Conservation (phyloP, 2,888 invertebrate species). For the Asteroscopus sphinx region DNA sequence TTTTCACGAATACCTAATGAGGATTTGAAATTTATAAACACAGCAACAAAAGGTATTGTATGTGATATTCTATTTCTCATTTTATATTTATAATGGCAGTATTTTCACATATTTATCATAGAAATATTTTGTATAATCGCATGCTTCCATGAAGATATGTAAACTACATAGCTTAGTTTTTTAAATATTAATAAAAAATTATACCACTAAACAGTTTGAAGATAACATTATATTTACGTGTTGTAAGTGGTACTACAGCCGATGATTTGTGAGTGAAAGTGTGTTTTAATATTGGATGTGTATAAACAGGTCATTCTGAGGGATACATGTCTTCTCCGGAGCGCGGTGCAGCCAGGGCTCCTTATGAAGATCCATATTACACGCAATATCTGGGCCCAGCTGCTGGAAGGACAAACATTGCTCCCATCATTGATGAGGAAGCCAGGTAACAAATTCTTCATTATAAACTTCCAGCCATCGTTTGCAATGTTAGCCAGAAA, state of each 20-base stretch:
- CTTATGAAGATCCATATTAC: constrained; percentile 97
- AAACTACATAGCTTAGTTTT: too few species aligned
- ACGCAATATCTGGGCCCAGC: constrained; percentile 93
- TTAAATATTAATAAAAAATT: too few species aligned
- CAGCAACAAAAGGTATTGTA: constrained; percentile 26
- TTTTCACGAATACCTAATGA: constrained; percentile 1
- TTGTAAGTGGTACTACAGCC: constrained; percentile 15
- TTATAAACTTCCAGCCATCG: neutral
- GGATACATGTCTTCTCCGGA: constrained; percentile 97
- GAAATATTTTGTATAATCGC: constrained; percentile 48
- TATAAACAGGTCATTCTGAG: constrained; percentile 75
- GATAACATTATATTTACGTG: constrained; percentile 16
- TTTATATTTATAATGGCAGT: constrained; percentile 20
- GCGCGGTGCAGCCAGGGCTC: constrained; percentile 92
- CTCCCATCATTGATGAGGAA: constrained; percentile 98
- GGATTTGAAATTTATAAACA: neutral
- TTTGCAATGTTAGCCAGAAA: too few species aligned
- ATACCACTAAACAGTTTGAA: neutral
- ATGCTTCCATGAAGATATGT: too few species aligned
- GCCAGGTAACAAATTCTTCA: constrained; percentile 89
- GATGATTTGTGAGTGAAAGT: neutral
- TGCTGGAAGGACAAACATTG: constrained; percentile 92
- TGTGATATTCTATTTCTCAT: constrained; percentile 14
- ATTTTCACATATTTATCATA: constrained; percentile 21
- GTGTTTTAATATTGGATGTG: neutral